A percentile compares a stretch with the other conserved stretches of the same genome.
These are phyloP conservation scores for Caenorhabditis plicata DNA, from an alignment of 2,888 invertebrate species.

Conservation along the genomic window DNA sequence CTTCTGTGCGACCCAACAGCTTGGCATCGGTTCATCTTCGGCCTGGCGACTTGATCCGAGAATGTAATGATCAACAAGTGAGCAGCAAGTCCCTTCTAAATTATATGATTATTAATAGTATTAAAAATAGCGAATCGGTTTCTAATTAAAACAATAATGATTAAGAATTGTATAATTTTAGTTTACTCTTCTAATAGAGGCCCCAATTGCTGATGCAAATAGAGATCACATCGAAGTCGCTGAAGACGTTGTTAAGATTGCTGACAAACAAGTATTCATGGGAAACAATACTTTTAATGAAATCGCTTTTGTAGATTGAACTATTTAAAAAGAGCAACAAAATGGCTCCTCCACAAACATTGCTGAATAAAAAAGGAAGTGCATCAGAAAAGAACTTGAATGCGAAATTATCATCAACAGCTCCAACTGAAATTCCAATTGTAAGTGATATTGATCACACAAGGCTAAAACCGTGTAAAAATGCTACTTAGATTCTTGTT, in stretches of 20 bases:
- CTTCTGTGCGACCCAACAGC: constrained; percentile 33
- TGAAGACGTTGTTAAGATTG: constrained; percentile 45
- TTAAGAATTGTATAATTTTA: not conserved
- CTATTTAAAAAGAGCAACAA: constrained; percentile 12
- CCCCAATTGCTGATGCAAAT: constrained; percentile 33
- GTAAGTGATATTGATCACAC: constrained; percentile 38
- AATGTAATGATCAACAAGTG: constrained; percentile 36
- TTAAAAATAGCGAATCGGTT: constrained; percentile 16
- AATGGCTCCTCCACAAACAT: not conserved
- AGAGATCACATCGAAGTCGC: constrained; percentile 45
- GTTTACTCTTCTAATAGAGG: constrained; percentile 38
- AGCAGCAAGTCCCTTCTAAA: constrained; percentile 46
- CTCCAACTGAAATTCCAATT: constrained; percentile 24
- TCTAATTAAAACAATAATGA: no score
- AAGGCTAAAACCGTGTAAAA: constrained; percentile 41
- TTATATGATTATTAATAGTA: constrained; percentile 32
- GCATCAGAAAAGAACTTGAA: constrained; percentile 1
- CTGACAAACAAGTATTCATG: constrained; percentile 38
- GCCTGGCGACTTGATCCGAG: constrained; percentile 44
- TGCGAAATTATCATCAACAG: constrained; percentile 16
- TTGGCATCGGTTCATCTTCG: constrained; percentile 41
- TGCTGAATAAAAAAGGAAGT: constrained; percentile 5
- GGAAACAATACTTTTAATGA: constrained; percentile 1
- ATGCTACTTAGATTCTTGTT: constrained; percentile 33
- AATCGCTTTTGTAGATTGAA: constrained; percentile 14